Evolutionary conservation across 2,888 invertebrate species (phyloP).

Genomic region (Cremastinae sp.): DNA sequence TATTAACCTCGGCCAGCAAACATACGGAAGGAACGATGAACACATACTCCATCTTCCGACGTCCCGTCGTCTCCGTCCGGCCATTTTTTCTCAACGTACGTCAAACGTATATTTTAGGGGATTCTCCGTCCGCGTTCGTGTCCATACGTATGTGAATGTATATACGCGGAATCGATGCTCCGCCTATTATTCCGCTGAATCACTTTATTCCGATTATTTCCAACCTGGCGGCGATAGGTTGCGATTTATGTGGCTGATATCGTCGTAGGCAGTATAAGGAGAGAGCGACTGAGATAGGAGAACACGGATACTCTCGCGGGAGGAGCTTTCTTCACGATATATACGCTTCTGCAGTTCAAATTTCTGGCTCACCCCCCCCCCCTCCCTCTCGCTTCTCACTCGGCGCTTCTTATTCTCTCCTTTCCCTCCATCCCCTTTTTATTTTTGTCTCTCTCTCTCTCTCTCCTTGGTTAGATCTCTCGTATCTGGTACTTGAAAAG

Average conservation of each 20-base stretch:
- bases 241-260: constrained; percentile 63
- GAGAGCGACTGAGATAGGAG: constrained; percentile 13
- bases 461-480: neutral
- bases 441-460: constrained; percentile 23
- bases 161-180: constrained; percentile 39
- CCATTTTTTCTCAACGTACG: neutral
- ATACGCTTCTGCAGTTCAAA: constrained; percentile 48
- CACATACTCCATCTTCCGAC: constrained; percentile 45
- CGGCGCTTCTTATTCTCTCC: no score
- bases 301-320: constrained; percentile 41
- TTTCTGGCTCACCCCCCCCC: constrained; percentile 13
- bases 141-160: constrained; percentile 10
- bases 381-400: no score
- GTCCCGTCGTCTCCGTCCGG: constrained; percentile 46
- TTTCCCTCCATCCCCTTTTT: no score
- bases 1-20: neutral
- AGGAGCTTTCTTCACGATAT: constrained; percentile 45
- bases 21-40: constrained; percentile 5
- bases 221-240: constrained; percentile 70
- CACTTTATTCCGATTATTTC: constrained; percentile 75
- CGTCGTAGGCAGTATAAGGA: constrained; percentile 29
- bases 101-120: no score
- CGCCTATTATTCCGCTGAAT: constrained; percentile 71
- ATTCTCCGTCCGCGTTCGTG: no score
- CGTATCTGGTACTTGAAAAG: constrained; percentile 40